Conservation (phyloP, 1,140 invertebrate genomes). For the Pollicipes pollicipes region DNA sequence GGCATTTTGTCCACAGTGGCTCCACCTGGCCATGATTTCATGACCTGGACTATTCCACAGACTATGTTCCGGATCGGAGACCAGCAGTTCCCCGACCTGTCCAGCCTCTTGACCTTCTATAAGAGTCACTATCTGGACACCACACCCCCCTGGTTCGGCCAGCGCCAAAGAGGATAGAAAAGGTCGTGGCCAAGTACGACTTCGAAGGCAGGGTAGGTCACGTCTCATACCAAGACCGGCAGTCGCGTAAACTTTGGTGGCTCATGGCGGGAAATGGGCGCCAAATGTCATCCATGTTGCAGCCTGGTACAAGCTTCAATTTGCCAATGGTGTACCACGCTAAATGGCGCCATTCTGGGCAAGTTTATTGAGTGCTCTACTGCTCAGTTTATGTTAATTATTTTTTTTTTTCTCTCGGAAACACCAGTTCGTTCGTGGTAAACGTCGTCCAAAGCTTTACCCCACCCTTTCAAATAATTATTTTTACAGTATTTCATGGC, state of each 20-base stretch:
- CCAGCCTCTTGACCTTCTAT: conserved; percentile 77
- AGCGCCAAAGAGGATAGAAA: conserved; percentile 54
- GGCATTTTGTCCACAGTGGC: too few relatives aligned
- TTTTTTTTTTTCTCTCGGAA: neutral
- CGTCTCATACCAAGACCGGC: neutral
- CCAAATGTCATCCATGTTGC: neutral
- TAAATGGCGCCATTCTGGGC: too few relatives aligned
- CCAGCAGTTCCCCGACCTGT: conserved; percentile 81
- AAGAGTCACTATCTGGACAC: conserved; percentile 92
- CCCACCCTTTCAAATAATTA: neutral
- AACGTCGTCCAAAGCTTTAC: neutral
- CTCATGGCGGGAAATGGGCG: too few relatives aligned
- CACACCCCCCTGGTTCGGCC: conserved; percentile 76
- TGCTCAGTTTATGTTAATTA: neutral
- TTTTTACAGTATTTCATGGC: too few relatives aligned
- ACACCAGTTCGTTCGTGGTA: neutral
- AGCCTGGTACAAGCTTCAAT: too few relatives aligned
- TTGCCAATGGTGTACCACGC: too few relatives aligned
- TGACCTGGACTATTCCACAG: conserved; percentile 23
- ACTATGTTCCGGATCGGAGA: conserved; percentile 79
- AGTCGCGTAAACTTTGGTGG: too few relatives aligned
- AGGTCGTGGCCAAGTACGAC: conserved; percentile 79
- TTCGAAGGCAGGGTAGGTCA: conserved; percentile 57
- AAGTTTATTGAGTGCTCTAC: neutral
- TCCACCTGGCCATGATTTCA: neutral